Evolutionary conservation across 1,140 invertebrate genomes (phyloP), one percentile per base, ranked within the genome.

Genomic region (Euborellia annulipes): DNA sequence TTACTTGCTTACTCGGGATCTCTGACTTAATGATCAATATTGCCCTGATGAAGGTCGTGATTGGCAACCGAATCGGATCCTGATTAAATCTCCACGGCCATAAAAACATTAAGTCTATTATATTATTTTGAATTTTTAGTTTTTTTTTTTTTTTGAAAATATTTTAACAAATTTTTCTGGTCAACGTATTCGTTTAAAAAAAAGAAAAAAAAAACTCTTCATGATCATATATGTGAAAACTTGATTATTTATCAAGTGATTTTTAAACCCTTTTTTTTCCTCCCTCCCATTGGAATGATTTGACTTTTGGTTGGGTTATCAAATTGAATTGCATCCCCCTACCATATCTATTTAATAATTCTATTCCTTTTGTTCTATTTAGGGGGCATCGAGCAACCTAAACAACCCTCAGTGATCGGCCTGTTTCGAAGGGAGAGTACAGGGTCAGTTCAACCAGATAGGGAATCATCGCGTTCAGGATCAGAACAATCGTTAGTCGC

Each of bases 331-430:
- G 32, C 32, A 9, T 14, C 32, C n/a, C 32, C n/a, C n/a, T n/a
- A n/a, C n/a, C n/a, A n/a, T n/a, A n/a, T n/a, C n/a, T n/a, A n/a
- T n/a, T 34, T 34, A 34, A 9, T 34, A 34, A 9, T 34, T 9
- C 9, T 14, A n/a, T 20, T 20, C 14, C 8, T 20, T 20, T 38
- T 20, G 41, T 20, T 50, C 51, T 59, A 51, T 66, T 11, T 27
- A 27, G 66, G 67, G 57, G 65, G 65, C 21, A 66, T 69, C 48
- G 66, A 68, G 50, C 62, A 66, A 51, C 66, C 63, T 40, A 66
- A 64, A 51, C 53, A 62, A 47, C 61, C 64, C 52, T 68, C 67
- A 41, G 66, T 69, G 47, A 67, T 69, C 51, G 67, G 67, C 43
- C 57, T 68, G 20, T 69, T 69, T 56, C 57, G 64, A 37, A 50